Conservation (phyloP, 2,888 invertebrate species). For the Limulus polyphemus region DNA sequence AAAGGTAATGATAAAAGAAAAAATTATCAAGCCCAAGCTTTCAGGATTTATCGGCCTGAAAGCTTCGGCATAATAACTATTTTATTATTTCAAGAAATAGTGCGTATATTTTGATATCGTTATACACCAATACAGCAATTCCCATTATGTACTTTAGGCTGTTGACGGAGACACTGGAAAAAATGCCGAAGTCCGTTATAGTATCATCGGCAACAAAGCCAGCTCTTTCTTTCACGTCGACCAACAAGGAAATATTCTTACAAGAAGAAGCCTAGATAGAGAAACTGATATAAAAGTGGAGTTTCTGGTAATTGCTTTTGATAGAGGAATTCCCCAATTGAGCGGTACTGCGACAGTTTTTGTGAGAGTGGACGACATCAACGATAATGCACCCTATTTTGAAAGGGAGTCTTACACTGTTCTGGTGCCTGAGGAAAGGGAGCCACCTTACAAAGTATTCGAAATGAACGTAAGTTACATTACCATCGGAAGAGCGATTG, state of each 20-base stretch:
- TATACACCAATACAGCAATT: no score
- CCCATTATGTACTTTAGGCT: no score
- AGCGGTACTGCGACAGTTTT: constrained; percentile 27
- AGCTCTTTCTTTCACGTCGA: constrained; percentile 27
- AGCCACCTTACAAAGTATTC: constrained; percentile 27
- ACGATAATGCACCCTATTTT: constrained; percentile 73
- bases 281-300: constrained; percentile 26
- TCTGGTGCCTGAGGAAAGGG: constrained; percentile 27
- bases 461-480: constrained; percentile 22
- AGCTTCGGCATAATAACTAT: no score
- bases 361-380: constrained; percentile 68
- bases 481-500: no score
- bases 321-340: constrained; percentile 28
- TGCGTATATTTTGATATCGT: no score
- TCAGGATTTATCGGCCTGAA: no score
- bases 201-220: constrained; percentile 45
- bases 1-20: no score
- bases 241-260: constrained; percentile 24
- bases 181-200: constrained; percentile 67
- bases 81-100: no score
- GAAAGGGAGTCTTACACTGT: constrained; percentile 25
- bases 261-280: constrained; percentile 25
- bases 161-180: constrained; percentile 57
- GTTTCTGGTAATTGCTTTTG: constrained; percentile 27
- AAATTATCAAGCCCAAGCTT: no score